Evolutionary conservation across 2,797 vertebrate species (phyloP).

Genomic region (Malurus splendens): DNA sequence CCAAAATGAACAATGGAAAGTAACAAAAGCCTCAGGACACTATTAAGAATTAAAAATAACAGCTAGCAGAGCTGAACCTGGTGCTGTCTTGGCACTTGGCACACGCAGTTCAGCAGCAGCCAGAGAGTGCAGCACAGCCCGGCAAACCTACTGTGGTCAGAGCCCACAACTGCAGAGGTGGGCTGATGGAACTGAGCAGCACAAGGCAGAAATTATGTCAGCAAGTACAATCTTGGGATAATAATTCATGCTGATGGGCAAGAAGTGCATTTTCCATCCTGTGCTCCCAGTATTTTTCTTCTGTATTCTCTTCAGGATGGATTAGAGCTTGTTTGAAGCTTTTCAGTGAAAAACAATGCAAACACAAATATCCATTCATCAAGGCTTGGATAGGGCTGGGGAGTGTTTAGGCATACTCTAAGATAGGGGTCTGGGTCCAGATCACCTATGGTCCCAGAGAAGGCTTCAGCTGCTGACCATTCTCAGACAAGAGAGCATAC

Average conservation of each 20-base stretch:
- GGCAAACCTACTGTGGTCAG: neutral
- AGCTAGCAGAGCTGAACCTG: neutral
- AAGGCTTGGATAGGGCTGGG: neutral
- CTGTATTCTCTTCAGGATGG: neutral
- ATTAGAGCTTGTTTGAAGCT: neutral
- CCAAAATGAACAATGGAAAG: neutral
- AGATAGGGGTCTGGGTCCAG: neutral
- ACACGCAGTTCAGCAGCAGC: neutral
- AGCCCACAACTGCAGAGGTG: fast-evolving
- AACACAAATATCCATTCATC: neutral
- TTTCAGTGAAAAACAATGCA: neutral
- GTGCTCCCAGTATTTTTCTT: neutral
- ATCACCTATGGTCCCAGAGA: neutral
- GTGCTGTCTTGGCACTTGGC: neutral
- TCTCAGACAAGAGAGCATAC: neutral
- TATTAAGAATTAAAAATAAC: conserved; percentile 19
- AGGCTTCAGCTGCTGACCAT: neutral
- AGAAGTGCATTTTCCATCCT: neutral
- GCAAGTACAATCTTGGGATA: neutral
- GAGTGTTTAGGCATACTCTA: neutral
- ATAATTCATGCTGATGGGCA: neutral
- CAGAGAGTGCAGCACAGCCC: fast-evolving
- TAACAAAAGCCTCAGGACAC: conserved; percentile 26
- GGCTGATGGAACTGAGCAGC: neutral
- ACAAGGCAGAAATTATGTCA: neutral